A percentile compares a stretch with the other conserved stretches of the same genome.
Conservation (phyloP, 2,888 invertebrate genomes). For the Drosophila melanosoma region DNA sequence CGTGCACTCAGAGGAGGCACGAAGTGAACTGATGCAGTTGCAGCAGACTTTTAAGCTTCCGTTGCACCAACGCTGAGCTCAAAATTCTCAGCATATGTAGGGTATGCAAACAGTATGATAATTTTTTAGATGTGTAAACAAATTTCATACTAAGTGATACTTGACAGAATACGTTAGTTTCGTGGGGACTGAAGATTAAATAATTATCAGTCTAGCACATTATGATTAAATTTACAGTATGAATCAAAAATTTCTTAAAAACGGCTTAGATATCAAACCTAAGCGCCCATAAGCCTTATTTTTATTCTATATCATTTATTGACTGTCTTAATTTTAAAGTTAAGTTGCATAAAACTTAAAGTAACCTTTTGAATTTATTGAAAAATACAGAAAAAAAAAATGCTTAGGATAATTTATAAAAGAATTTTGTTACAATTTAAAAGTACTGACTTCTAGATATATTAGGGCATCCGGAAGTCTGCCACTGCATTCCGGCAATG, state of each 20-base stretch:
- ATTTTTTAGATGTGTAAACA: neutral
- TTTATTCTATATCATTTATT: neutral
- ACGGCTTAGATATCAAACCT: neutral
- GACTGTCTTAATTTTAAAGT: neutral
- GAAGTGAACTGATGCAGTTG: constrained; percentile 18
- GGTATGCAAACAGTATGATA: constrained; percentile 15
- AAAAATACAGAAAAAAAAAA: neutral
- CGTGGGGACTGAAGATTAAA: neutral
- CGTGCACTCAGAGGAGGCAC: constrained; percentile 61
- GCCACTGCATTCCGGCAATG: neutral
- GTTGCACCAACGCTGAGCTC: constrained; percentile 18
- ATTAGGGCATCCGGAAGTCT: constrained; percentile 15
- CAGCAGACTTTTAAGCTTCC: constrained; percentile 63
- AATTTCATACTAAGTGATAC: neutral
- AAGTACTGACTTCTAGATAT: neutral
- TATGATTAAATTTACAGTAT: neutral
- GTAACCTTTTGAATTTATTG: neutral
- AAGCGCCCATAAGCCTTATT: neutral
- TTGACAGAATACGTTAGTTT: neutral
- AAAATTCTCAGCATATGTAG: constrained; percentile 35
- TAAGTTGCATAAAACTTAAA: neutral
- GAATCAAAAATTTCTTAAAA: neutral
- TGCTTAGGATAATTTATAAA: neutral
- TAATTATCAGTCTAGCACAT: neutral
- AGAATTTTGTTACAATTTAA: neutral